phyloP scores from a whole-genome alignment of 2,113 vertebrate genomes.

The Eulemur macaco region DNA sequence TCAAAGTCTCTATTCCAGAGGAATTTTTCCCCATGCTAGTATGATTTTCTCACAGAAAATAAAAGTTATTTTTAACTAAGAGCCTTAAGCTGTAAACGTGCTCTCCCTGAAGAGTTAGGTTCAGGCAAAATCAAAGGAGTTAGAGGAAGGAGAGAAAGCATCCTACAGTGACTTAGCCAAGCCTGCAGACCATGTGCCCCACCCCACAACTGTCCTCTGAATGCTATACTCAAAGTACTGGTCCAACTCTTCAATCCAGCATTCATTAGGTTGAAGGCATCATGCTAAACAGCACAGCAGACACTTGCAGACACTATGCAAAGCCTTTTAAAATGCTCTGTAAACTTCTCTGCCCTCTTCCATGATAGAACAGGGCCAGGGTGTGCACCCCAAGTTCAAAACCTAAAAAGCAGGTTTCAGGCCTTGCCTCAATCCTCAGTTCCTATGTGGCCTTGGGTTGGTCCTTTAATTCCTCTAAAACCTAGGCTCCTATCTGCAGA shows the following conservation, averaged over 20 bases:
- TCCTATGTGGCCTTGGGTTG: not conserved
- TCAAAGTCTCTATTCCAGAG: not conserved
- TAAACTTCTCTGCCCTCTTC: not conserved
- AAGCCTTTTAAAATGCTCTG: not conserved
- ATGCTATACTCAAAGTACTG: not conserved
- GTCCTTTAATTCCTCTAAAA: not conserved
- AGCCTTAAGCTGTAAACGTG: not conserved
- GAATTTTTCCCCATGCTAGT: not conserved
- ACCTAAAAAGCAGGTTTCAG: not conserved
- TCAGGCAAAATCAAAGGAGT: slow-evolving; percentile 5
- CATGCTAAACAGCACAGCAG: not conserved
- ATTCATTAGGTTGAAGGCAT: not conserved
- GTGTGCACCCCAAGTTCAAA: not conserved
- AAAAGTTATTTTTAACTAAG: slow-evolving; percentile 13
- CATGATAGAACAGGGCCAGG: not conserved
- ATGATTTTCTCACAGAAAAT: slow-evolving; percentile 22
- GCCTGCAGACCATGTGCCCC: not conserved
- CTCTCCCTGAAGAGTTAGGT: not conserved
- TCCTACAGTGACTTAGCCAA: not conserved
- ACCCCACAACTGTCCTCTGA: not conserved
- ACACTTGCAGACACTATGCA: not conserved
- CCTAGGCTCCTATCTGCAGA: not conserved
- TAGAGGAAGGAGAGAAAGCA: not conserved
- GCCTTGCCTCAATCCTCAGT: not conserved
- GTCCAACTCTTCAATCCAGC: not conserved